Evolutionary conservation across 2,113 vertebrate species (phyloP).

Genomic region (Sceloporus undulatus): DNA sequence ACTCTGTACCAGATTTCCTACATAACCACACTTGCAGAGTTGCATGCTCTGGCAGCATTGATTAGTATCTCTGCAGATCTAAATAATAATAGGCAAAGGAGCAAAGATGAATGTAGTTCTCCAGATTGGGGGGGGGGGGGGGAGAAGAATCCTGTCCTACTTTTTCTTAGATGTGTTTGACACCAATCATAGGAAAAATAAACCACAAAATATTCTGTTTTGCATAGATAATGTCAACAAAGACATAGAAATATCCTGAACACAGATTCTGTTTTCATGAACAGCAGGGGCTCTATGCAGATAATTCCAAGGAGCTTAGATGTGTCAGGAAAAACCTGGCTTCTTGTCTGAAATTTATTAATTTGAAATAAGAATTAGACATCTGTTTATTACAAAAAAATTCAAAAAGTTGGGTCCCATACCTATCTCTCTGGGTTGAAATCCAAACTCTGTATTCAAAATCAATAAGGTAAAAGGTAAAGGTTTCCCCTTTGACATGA

Average conservation of each 20-base stretch:
- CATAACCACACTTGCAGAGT: background rate
- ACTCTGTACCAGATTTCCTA: no score
- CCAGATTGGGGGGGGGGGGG: background rate
- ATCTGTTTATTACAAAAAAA: background rate
- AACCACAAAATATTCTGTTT: background rate
- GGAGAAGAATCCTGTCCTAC: no score
- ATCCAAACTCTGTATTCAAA: background rate
- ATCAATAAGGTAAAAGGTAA: no score
- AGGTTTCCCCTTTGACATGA: no score
- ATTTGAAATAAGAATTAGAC: conserved; percentile 6
- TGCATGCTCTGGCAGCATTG: background rate
- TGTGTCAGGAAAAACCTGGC: background rate
- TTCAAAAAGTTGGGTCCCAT: no score
- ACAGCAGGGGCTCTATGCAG: conserved; percentile 24
- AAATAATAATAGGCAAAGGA: background rate
- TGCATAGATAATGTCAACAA: background rate
- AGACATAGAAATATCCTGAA: background rate
- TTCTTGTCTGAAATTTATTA: background rate
- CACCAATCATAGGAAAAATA: background rate
- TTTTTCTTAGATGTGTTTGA: fast-evolving
- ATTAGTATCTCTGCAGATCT: background rate
- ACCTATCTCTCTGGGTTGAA: no score
- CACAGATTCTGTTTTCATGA: background rate
- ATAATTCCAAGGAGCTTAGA: background rate
- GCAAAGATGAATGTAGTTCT: background rate